Base-by-base conservation (phyloP, 2,113 vertebrate genomes). In the Australoheros scitulus region DNA sequence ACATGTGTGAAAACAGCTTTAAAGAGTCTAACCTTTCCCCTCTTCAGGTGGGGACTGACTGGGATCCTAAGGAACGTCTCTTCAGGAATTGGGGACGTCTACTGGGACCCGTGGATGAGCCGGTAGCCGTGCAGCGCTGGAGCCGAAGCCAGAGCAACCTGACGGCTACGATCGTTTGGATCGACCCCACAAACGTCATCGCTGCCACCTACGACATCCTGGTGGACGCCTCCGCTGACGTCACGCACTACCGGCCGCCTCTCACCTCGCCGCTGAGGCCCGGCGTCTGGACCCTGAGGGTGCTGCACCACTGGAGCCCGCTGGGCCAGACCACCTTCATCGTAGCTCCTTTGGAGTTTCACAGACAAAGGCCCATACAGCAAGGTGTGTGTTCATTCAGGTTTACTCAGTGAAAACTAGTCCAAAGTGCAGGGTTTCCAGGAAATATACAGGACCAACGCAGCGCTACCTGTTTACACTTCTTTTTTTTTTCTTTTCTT, bases 191-290 rank as follows among this genome's bases (percentile, higher is more conserved):
- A 55, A 99, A 99, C 3, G 91, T 99, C 38, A 99, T 99, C n/a
- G 98, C 98, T 3, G 98, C 98, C 80, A 99, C 98, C 0, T 99
- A 99, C 0, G 98, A 99, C 89, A 98, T 99, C 91, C 96, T 98
- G 5, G 98, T 99, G 5, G 98, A 99, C 77, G 96, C 97, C 47
- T 94, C 96, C 0, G 97, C 98, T 0, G 98, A 99, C 68, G 98
- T 97, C 79, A 99, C 98, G 2, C 97, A 99, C 94, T 99, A 99
- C 94, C 96, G 98, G 84, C 98, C 98, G 3, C 98, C 98, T 6
- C 87, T 99, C 86, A 97, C 96, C 74, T 70, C 95, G 63, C 98
- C 98, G 0, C 96, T 99, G 89, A 92, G 98, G 52, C 98, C 98
- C 0, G 98, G 98, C n/a, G 82, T 96, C 87, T 99, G 98, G 98